Evolutionary conservation across 2,113 vertebrate genomes (phyloP).

Genomic region (Terrapene triunguis): DNA sequence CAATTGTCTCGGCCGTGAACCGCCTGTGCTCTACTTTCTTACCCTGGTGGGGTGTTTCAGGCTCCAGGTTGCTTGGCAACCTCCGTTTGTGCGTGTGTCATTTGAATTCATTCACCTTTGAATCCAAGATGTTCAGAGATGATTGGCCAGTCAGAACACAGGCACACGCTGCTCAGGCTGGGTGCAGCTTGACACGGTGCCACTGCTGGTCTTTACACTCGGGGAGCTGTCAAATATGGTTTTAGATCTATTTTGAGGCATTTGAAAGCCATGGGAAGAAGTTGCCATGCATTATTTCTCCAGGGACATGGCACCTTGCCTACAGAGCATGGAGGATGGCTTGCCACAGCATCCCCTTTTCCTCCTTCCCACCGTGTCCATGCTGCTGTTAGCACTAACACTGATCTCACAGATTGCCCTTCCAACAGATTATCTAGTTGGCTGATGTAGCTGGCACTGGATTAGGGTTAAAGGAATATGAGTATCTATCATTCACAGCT

Average conservation of each 20-base stretch:
- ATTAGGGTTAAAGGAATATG: slow-evolving; percentile 9
- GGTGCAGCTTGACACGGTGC: not conserved
- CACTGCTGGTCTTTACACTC: rapidly evolving
- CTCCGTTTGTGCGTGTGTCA: slow-evolving; percentile 65
- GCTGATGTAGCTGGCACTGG: not conserved
- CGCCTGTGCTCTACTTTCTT: slow-evolving; percentile 3
- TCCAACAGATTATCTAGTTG: not conserved
- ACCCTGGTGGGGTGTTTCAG: slow-evolving; percentile 45
- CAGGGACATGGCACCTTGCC: not conserved
- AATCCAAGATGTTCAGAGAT: slow-evolving; percentile 71
- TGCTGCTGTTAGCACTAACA: not conserved
- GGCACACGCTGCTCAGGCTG: not conserved
- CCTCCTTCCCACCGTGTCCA: not conserved
- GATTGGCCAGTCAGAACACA: slow-evolving; percentile 37
- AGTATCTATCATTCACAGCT: slow-evolving; percentile 1
- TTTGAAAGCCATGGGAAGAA: not conserved
- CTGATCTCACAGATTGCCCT: not conserved
- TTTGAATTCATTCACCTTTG: slow-evolving; percentile 74
- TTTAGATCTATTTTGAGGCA: not conserved
- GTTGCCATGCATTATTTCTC: not conserved
- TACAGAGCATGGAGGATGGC: not conserved
- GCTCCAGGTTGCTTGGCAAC: slow-evolving; percentile 82
- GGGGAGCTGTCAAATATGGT: not conserved
- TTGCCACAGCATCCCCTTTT: not conserved
- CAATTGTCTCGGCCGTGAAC: not conserved